A percentile compares a stretch with the other conserved stretches of the same genome.
These are phyloP conservation scores for Scaptomyza polygonia DNA, from an alignment of 2,888 invertebrate species.

Conservation along the genomic window DNA sequence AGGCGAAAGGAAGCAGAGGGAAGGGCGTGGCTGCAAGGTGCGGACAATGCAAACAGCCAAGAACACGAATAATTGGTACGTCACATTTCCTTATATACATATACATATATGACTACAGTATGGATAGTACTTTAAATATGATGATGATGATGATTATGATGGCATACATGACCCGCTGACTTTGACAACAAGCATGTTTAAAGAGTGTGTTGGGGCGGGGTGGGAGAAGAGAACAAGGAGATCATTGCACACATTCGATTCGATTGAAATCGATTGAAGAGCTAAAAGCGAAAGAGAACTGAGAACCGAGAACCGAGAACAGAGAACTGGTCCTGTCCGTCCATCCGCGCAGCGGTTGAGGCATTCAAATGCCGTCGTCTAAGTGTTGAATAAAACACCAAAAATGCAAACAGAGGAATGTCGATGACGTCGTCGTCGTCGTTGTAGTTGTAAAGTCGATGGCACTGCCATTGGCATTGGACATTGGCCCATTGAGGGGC, in stretches of 20 bases:
- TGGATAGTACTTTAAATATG: neutral
- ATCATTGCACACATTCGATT: conserved; percentile 39
- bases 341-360: conserved; percentile 1
- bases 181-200: conserved; percentile 57
- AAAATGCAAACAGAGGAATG: conserved; percentile 55
- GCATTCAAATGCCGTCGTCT: conserved; percentile 58
- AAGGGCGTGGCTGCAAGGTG: conserved; percentile 39
- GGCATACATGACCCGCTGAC: conserved; percentile 65
- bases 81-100: conserved; percentile 19
- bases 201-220: neutral
- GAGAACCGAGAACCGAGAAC: neutral
- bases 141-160: conserved; percentile 36
- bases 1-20: neutral
- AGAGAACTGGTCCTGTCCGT: conserved; percentile 7
- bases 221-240: conserved; percentile 2
- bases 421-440: conserved; percentile 38
- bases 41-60: conserved; percentile 37
- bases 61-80: conserved; percentile 61
- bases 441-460: neutral
- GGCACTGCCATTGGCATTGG: conserved; percentile 39
- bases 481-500: conserved; percentile 5
- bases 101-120: too few species aligned
- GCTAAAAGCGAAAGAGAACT: neutral
- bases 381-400: conserved; percentile 64
- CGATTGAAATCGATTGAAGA: conserved; percentile 18